A percentile compares a stretch with the other conserved stretches of the same genome.
These are phyloP conservation scores for Rhynchonycteris naso DNA, from an alignment of 2,797 vertebrate genomes.

Conservation along the genomic window DNA sequence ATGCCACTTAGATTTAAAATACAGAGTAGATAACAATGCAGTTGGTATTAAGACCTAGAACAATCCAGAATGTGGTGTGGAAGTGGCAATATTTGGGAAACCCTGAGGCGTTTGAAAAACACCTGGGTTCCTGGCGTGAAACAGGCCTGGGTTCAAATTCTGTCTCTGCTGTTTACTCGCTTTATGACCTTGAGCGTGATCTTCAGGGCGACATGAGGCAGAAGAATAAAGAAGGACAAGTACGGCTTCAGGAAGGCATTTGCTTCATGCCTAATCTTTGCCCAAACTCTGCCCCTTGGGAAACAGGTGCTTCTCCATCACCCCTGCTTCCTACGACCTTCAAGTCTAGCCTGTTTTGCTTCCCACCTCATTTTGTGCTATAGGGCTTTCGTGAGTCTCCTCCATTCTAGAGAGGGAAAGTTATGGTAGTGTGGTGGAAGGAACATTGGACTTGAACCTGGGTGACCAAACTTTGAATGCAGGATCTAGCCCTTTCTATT, in stretches of 20 bases:
- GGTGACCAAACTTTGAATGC: background rate
- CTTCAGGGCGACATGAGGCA: background rate
- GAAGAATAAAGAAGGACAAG: background rate
- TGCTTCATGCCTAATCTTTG: background rate
- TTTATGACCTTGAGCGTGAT: background rate
- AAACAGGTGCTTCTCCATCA: background rate
- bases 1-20: background rate
- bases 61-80: background rate
- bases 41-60: background rate
- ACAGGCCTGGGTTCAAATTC: background rate
- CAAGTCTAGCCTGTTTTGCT: background rate
- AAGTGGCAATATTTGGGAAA: background rate
- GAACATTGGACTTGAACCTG: background rate
- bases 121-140: background rate
- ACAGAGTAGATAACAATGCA: background rate
- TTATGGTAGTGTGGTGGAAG: background rate
- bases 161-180: background rate
- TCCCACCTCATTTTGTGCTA: background rate
- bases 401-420: background rate
- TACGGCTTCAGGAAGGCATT: background rate
- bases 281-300: background rate
- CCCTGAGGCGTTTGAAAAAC: background rate
- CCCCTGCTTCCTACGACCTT: background rate
- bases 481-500: background rate
- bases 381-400: background rate